Evolutionary conservation across 2,888 invertebrate species (phyloP).

Genomic region (Brachyopa scutellaris): DNA sequence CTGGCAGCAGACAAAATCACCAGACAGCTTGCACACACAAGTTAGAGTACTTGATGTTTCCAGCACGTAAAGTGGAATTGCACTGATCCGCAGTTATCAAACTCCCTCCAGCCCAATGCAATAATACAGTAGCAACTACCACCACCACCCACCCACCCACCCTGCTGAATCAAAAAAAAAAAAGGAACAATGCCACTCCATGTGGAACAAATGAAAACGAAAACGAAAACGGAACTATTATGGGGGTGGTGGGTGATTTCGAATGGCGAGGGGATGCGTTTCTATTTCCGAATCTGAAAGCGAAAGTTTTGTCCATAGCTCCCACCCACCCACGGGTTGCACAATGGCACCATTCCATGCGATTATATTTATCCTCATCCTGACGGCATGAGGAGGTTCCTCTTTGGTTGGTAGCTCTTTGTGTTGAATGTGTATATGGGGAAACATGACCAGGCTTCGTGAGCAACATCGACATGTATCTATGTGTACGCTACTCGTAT

Average conservation of each 20-base stretch:
- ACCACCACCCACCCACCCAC: background rate
- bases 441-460: conserved; percentile 5
- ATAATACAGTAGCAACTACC: conserved; percentile 38
- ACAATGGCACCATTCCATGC: too few species aligned
- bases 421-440: conserved; percentile 11
- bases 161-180: conserved; percentile 43
- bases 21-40: conserved; percentile 20
- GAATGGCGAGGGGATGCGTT: conserved; percentile 15
- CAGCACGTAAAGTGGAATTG: conserved; percentile 57
- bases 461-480: conserved; percentile 30
- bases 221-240: conserved; percentile 72
- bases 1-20: conserved; percentile 40
- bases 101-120: conserved; percentile 44
- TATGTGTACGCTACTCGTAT: too few species aligned
- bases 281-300: conserved; percentile 67
- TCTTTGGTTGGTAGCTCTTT: conserved; percentile 14
- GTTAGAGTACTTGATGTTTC: conserved; percentile 9
- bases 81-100: conserved; percentile 52
- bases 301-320: conserved; percentile 48
- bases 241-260: conserved; percentile 24
- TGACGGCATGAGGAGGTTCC: background rate
- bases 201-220: conserved; percentile 71
- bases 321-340: too few species aligned
- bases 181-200: conserved; percentile 54
- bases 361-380: conserved; percentile 31